Conservation (phyloP, 2,888 invertebrate genomes). For the Aleiodes leptofemur region DNA sequence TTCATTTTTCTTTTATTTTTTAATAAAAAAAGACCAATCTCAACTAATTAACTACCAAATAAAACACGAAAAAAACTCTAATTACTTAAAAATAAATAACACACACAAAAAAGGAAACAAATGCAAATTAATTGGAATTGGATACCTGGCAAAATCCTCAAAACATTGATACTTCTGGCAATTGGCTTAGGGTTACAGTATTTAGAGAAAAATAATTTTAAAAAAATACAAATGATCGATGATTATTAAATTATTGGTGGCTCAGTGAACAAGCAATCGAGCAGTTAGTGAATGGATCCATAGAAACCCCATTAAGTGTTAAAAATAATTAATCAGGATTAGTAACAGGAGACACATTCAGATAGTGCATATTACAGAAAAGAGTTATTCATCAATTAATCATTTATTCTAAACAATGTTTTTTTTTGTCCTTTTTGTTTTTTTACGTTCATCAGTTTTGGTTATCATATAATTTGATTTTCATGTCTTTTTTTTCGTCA, state of each 20-base stretch:
- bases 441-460: slow-evolving; percentile 71
- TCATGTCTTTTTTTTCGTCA: slow-evolving; percentile 55
- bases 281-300: slow-evolving; percentile 31
- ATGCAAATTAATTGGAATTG: slow-evolving; percentile 29
- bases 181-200: slow-evolving; percentile 35
- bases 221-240: slow-evolving; percentile 36
- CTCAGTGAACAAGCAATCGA: slow-evolving; percentile 22
- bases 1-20: background rate
- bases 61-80: slow-evolving; percentile 46
- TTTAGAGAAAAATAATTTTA: slow-evolving; percentile 15
- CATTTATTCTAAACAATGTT: slow-evolving; percentile 75
- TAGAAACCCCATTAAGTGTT: slow-evolving; percentile 43
- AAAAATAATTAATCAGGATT: background rate
- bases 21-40: too few relatives aligned
- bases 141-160: slow-evolving; percentile 44
- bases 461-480: slow-evolving; percentile 62
- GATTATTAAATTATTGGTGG: slow-evolving; percentile 32
- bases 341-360: slow-evolving; percentile 13
- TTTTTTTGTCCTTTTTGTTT: slow-evolving; percentile 67
- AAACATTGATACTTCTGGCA: slow-evolving; percentile 40
- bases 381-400: slow-evolving; percentile 71
- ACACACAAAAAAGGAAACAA: slow-evolving; percentile 25
- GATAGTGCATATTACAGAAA: slow-evolving; percentile 28
- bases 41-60: background rate
- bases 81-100: background rate